Evolutionary conservation across 2,113 vertebrate species (phyloP), one percentile per base, ranked within the genome.

Genomic region (Vulpes vulpes): DNA sequence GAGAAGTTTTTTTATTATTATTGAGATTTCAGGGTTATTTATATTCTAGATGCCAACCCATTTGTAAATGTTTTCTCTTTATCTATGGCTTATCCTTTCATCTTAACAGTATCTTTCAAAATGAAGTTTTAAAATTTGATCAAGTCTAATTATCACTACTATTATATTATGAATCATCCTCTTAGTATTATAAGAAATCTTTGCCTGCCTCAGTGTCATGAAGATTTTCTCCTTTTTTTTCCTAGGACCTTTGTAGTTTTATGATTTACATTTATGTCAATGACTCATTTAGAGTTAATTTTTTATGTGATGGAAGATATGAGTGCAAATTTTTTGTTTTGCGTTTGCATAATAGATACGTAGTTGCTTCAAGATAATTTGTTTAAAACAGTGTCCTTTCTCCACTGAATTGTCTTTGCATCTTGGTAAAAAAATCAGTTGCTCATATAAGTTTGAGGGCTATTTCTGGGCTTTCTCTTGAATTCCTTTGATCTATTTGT

Each of bases 401-500:
- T 92, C 65, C 27, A 81, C 69, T 82, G 35, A 86, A 67, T 49
- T 65, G 6, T 32, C 62, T 89, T 89, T 88, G 59, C 2, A 35
- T 88, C 59, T 92, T 95, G 30, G 60, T 87, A 51, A 78, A 78
- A 59, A 51, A 65, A 86, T 55, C 20, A 65, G 23, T 78, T 86
- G 49, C 57, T 62, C 2, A 4, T 84, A 17, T 74, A 35, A 53
- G 0, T 88, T 8, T 89, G 32, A 81, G 23, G 43, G 43, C 83
- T 49, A 20, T 91, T 97, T 95, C 30, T 95, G 11, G 27, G 25
- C 27, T 92, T 1, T 94, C 67, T 97, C 4, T 74, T 90, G 30
- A 86, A 5, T 95, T 95, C 43, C 11, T 93, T 95, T 89, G 25
- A 67, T 92, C 74, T 92, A 2, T 97, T 95, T 82, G 49, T 92